Evolutionary conservation across 2,888 invertebrate genomes (phyloP).

Genomic region (Diarsia brunnea): DNA sequence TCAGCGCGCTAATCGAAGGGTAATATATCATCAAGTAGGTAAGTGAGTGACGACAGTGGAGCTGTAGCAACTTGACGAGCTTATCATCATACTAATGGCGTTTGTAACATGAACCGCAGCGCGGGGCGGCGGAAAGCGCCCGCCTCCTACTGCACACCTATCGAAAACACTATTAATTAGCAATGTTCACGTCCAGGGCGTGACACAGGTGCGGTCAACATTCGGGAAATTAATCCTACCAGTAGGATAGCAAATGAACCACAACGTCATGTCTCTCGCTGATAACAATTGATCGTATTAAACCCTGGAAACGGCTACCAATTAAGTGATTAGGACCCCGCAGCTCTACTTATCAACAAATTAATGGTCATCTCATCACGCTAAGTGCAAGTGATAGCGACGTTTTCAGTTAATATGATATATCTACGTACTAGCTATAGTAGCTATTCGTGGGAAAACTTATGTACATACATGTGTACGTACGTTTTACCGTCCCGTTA

Average conservation of each 20-base stretch:
- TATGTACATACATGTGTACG: conserved; percentile 5
- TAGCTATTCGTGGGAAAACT: conserved; percentile 36
- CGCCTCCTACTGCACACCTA: conserved; percentile 74
- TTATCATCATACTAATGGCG: conserved; percentile 84
- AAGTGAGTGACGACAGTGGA: conserved; percentile 64
- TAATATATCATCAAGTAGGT: conserved; percentile 75
- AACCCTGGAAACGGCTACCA: conserved; percentile 79
- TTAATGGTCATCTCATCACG: conserved; percentile 78
- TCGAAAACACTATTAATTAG: conserved; percentile 89
- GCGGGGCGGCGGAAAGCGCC: conserved; percentile 41
- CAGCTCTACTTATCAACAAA: conserved; percentile 80
- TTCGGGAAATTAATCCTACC: conserved; percentile 89
- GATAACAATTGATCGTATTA: conserved; percentile 85
- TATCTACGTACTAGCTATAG: conserved; percentile 31
- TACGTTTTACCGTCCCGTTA: conserved; percentile 21
- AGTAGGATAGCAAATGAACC: conserved; percentile 79
- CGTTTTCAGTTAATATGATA: conserved; percentile 65
- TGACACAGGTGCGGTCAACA: conserved; percentile 87
- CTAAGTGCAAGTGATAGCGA: conserved; percentile 77
- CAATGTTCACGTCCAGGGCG: conserved; percentile 79
- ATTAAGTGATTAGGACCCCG: conserved; percentile 87
- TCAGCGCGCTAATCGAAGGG: conserved; percentile 74
- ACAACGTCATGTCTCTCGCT: conserved; percentile 72
- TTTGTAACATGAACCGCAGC: conserved; percentile 80
- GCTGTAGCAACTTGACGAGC: conserved; percentile 66